Evolutionary conservation across 2,797 vertebrate species (phyloP).

Genomic region (Macroramphosus scolopax): DNA sequence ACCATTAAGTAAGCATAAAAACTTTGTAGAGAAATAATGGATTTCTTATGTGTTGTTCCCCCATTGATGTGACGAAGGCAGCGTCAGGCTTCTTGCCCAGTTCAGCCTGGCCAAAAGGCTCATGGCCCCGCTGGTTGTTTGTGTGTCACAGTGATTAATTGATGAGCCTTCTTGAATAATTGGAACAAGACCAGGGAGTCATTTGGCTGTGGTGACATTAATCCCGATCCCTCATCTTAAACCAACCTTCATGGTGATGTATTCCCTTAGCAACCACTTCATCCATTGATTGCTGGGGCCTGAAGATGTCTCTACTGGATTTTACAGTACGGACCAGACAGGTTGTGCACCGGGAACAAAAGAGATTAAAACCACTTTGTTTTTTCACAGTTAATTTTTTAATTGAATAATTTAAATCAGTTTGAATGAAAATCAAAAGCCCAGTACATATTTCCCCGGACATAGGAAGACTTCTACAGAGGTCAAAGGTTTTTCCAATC

Average conservation of each 20-base stretch:
- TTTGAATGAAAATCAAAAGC: conserved; percentile 77
- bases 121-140: conserved; percentile 42
- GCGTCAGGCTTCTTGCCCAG: conserved; percentile 16
- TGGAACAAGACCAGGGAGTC: conserved; percentile 50
- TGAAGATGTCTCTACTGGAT: conserved; percentile 6
- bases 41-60: conserved; percentile 12
- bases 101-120: conserved; percentile 47
- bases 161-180: conserved; percentile 67
- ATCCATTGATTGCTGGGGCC: conserved; percentile 30
- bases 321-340: conserved; percentile 6
- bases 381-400: conserved; percentile 66
- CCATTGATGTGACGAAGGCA: conserved; percentile 41
- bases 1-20: no score
- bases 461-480: conserved; percentile 85
- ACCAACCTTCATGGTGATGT: conserved; percentile 30
- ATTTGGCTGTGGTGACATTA: conserved; percentile 48
- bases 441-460: conserved; percentile 69
- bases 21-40: no score
- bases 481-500: conserved; percentile 76
- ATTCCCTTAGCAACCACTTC: conserved; percentile 21
- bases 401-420: conserved; percentile 81
- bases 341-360: conserved; percentile 16
- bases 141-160: conserved; percentile 66
- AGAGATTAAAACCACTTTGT: conserved; percentile 21
- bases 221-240: conserved; percentile 39